A percentile compares a stretch with the other conserved stretches of the same genome.
phyloP scores from a whole-genome alignment of 1,140 invertebrate species.

The Orchestia grillus region DNA sequence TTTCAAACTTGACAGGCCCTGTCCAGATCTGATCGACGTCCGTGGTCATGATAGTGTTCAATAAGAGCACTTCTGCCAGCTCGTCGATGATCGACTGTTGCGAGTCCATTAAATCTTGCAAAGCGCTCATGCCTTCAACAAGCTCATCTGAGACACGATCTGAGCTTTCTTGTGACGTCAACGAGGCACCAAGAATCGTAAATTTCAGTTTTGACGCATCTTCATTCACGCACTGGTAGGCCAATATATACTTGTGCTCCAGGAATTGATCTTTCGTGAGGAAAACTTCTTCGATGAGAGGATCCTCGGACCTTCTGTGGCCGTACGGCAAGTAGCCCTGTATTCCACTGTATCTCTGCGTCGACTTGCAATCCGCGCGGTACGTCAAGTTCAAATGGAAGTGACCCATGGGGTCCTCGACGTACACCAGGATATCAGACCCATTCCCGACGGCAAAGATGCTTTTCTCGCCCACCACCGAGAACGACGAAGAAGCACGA shows the following conservation, averaged over 20 bases:
- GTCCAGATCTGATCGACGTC: not conserved
- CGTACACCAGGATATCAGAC: not conserved
- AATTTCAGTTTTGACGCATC: not conserved
- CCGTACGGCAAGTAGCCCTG: not conserved
- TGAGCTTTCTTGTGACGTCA: not conserved
- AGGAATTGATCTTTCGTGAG: not conserved
- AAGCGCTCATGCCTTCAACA: not conserved
- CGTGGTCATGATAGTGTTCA: not conserved
- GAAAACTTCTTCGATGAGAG: not conserved
- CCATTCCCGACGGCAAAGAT: not conserved
- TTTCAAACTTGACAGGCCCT: slow-evolving; percentile 12
- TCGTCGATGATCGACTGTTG: slow-evolving; percentile 1
- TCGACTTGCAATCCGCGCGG: not conserved
- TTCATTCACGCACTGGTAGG: not conserved
- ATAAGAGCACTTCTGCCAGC: not conserved
- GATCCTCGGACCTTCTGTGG: not conserved
- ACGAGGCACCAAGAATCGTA: not conserved
- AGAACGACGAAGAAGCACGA: not conserved
- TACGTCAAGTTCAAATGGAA: not conserved
- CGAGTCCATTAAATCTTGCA: slow-evolving; percentile 14
- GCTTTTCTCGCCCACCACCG: not conserved
- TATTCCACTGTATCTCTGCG: not conserved
- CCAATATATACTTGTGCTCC: not conserved
- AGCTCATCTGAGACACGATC: not conserved
- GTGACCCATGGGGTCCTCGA: not conserved